These are phyloP conservation scores for Ciconia nigra DNA, from an alignment of 2,797 vertebrate species.

Conservation along the genomic window DNA sequence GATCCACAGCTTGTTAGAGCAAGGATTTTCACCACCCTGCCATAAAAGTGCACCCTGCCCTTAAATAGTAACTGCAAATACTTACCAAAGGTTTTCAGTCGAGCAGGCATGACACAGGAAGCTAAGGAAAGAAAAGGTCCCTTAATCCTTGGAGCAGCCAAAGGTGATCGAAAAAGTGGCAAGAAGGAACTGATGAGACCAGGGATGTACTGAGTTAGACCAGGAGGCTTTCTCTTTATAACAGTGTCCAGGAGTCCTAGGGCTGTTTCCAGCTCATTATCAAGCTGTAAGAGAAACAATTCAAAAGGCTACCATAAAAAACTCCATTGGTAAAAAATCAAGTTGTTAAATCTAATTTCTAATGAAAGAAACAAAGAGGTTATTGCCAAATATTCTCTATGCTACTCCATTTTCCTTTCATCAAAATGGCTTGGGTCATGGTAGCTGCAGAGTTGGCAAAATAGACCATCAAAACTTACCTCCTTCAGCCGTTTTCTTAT, in stretches of 20 bases:
- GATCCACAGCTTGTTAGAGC: background rate
- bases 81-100: slow-evolving; percentile 85
- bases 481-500: slow-evolving; percentile 85
- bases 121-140: slow-evolving; percentile 85
- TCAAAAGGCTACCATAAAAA: background rate
- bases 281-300: slow-evolving; percentile 78
- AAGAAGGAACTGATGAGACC: slow-evolving; percentile 83
- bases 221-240: slow-evolving; percentile 80
- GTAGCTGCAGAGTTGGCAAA: background rate
- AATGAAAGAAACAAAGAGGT: background rate
- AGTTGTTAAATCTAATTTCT: background rate
- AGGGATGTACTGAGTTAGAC: slow-evolving; percentile 89
- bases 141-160: slow-evolving; percentile 88
- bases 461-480: slow-evolving; percentile 64
- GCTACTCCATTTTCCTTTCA: background rate
- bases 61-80: background rate
- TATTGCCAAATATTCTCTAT: background rate
- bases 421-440: background rate
- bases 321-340: fast-evolving
- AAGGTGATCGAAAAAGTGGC: slow-evolving; percentile 89
- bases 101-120: slow-evolving; percentile 85
- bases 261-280: slow-evolving; percentile 82
- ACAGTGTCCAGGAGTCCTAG: slow-evolving; percentile 83
- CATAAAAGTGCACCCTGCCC: background rate
- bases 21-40: background rate